These are phyloP conservation scores for Orthonychiurus folsomi DNA, from an alignment of 2,888 invertebrate genomes.

Conservation along the genomic window DNA sequence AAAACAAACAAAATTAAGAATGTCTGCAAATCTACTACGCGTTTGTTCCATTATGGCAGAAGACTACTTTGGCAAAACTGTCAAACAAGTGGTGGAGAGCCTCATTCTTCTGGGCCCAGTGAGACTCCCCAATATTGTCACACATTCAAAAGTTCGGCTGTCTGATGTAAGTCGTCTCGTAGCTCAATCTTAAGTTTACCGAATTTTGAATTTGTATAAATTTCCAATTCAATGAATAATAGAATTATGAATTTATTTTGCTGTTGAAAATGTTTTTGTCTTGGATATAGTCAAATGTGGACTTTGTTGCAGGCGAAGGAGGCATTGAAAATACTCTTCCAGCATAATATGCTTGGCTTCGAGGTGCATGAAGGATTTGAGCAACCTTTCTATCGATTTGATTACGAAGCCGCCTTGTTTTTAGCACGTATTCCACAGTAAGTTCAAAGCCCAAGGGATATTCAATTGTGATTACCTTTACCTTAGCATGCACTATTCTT, in stretches of 20 bases:
- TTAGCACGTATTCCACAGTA: neutral
- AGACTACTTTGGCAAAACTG: conserved; percentile 6
- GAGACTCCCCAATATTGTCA: neutral
- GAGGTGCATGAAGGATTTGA: neutral
- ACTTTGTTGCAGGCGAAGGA: conserved; percentile 8
- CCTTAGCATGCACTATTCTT: no score
- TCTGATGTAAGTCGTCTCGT: conserved; percentile 2
- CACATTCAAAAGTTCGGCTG: neutral
- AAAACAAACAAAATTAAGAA: neutral
- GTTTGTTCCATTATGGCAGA: neutral
- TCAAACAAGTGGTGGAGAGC: neutral
- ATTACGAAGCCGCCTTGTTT: neutral
- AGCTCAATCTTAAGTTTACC: no score
- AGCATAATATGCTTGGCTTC: conserved; percentile 7
- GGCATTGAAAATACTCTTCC: conserved; percentile 6
- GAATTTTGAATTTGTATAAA: no score
- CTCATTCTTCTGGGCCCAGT: conserved; percentile 2
- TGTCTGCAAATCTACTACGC: neutral
- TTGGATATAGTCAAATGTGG: no score
- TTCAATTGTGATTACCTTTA: no score
- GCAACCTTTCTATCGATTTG: neutral
- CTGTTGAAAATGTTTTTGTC: no score
- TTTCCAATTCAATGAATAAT: no score
- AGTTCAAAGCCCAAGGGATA: neutral
- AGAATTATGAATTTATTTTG: no score